These are phyloP conservation scores for Neotoma lepida DNA, from an alignment of 2,113 vertebrate species.

Conservation along the genomic window DNA sequence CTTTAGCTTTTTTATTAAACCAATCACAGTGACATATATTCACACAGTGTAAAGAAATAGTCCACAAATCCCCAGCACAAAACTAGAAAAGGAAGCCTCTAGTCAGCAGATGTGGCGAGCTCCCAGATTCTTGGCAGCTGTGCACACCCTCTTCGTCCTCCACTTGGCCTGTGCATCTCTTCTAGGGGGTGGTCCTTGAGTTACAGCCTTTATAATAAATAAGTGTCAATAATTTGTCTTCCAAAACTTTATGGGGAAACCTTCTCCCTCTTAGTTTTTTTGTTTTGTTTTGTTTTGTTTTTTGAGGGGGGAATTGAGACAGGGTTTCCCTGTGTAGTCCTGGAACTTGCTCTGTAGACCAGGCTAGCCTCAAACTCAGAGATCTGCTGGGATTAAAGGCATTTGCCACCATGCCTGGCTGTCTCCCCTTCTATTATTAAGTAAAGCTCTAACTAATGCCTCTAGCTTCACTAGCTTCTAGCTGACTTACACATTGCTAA, in stretches of 20 bases:
- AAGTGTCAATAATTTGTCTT: background rate
- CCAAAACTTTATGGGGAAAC: background rate
- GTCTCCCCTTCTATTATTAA: too few relatives aligned
- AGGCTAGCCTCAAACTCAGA: background rate
- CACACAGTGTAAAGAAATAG: too few relatives aligned
- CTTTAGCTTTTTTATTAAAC: too few relatives aligned
- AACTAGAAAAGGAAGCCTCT: background rate
- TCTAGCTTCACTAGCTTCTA: background rate
- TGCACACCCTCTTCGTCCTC: background rate
- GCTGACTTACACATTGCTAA: background rate
- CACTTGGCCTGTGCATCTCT: background rate
- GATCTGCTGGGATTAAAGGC: background rate
- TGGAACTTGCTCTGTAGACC: background rate
- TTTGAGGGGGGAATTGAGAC: background rate
- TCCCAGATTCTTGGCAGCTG: background rate
- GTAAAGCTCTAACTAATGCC: too few relatives aligned
- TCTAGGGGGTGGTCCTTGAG: background rate
- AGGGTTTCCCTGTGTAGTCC: background rate
- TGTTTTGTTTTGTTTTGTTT: background rate
- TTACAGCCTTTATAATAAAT: background rate
- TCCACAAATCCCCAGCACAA: background rate
- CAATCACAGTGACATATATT: too few relatives aligned
- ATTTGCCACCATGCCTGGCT: background rate
- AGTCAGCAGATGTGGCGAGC: background rate
- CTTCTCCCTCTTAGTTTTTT: background rate